These are phyloP conservation scores for Zonotrichia leucophrys DNA, from an alignment of 2,113 vertebrate species.

Conservation along the genomic window DNA sequence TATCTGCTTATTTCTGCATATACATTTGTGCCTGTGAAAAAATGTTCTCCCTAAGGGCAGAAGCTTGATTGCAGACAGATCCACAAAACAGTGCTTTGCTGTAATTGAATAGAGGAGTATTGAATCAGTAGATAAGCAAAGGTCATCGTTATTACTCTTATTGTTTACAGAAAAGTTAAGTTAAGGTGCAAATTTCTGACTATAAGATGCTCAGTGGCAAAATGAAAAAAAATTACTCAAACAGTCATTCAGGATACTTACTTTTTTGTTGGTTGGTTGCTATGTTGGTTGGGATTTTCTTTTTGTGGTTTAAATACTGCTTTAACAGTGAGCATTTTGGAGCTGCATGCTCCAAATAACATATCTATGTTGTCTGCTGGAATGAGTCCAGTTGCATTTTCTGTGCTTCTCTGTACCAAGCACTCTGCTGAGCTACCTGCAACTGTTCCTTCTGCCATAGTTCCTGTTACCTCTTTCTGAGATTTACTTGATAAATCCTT, in stretches of 20 bases:
- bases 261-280: neutral
- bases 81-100: neutral
- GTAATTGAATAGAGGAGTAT: neutral
- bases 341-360: neutral
- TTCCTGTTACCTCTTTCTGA: neutral
- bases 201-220: neutral
- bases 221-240: neutral
- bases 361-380: neutral
- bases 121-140: neutral
- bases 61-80: neutral
- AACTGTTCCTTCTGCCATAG: neutral
- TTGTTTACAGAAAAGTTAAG: neutral
- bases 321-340: neutral
- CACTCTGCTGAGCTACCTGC: neutral
- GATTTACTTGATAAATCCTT: neutral
- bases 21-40: neutral
- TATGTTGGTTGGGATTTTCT: neutral
- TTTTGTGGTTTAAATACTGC: neutral
- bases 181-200: neutral
- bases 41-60: neutral
- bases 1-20: slow-evolving; percentile 8
- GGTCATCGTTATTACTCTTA: neutral
- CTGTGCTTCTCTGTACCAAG: neutral
- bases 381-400: neutral
- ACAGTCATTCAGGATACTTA: rapidly evolving